These are phyloP conservation scores for Pollenia amentaria DNA, from an alignment of 2,888 invertebrate genomes.

Conservation along the genomic window DNA sequence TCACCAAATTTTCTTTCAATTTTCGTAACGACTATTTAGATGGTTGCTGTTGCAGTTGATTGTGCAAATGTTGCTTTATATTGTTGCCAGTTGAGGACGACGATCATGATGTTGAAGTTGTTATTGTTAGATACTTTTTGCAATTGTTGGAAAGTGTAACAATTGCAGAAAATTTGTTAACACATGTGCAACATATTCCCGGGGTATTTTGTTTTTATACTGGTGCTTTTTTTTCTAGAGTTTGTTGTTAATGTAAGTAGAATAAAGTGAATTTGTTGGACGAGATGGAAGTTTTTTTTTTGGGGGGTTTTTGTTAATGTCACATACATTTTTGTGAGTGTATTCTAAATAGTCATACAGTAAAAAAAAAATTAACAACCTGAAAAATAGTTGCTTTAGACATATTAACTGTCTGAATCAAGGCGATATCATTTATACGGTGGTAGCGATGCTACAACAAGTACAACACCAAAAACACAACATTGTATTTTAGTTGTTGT, in stretches of 20 bases:
- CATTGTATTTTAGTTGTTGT: no score
- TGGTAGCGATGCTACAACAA: no score
- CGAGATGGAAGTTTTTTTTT: constrained; percentile 15
- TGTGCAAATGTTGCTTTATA: constrained; percentile 36
- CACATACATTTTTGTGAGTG: constrained; percentile 1
- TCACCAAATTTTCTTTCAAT: constrained; percentile 61
- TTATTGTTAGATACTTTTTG: not conserved
- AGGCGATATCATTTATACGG: no score
- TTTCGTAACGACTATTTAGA: constrained; percentile 48
- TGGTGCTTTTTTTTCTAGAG: not conserved
- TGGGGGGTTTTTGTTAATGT: not conserved
- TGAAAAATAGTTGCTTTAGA: no score
- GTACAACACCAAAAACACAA: no score
- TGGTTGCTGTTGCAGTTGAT: constrained; percentile 60
- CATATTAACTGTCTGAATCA: no score
- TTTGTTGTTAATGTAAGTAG: not conserved
- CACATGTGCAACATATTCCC: constrained; percentile 22
- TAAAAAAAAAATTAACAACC: no score
- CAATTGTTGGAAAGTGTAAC: constrained; percentile 6
- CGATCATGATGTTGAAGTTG: constrained; percentile 34
- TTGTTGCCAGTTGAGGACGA: constrained; percentile 2
- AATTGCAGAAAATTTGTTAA: constrained; percentile 23
- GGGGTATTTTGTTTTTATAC: constrained; percentile 14
- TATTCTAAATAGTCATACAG: not conserved
- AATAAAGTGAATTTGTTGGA: constrained; percentile 54